These are phyloP conservation scores for Microcebus tavaratra DNA, from an alignment of 2,113 vertebrate genomes.

Conservation along the genomic window DNA sequence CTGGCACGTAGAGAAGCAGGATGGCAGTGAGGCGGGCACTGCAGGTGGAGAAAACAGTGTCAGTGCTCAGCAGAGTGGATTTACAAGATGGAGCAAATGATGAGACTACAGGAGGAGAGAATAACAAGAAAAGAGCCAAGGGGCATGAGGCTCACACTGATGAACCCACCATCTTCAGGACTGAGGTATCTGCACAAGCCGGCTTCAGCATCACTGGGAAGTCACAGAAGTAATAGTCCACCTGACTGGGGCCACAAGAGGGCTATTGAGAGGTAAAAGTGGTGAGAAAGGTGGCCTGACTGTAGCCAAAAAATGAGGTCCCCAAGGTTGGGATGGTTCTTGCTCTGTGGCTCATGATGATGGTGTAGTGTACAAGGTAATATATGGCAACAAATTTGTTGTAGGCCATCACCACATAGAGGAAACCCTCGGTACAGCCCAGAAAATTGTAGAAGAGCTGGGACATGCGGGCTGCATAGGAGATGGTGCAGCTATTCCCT, in stretches of 20 bases:
- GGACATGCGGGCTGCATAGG: too few species aligned
- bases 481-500: too few species aligned
- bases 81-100: slow-evolving; percentile 62
- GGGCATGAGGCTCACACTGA: slow-evolving; percentile 71
- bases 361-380: too few species aligned
- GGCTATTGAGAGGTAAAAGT: slow-evolving; percentile 56
- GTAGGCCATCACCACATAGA: too few species aligned
- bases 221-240: slow-evolving; percentile 80
- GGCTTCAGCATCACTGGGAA: slow-evolving; percentile 75
- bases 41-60: slow-evolving; percentile 69
- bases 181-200: slow-evolving; percentile 69
- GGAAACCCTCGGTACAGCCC: too few species aligned
- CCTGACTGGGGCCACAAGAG: slow-evolving; percentile 35
- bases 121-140: slow-evolving; percentile 71
- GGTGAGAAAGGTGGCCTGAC: slow-evolving; percentile 69
- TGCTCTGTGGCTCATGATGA: too few species aligned
- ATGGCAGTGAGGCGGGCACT: slow-evolving; percentile 69
- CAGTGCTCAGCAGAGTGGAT: slow-evolving; percentile 36
- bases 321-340: too few species aligned
- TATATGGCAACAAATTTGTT: too few species aligned
- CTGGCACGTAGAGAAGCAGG: too few species aligned
- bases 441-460: too few species aligned
- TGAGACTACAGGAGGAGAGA: slow-evolving; percentile 68
- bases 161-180: slow-evolving; percentile 63
- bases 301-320: slow-evolving; percentile 41